phyloP scores from a whole-genome alignment of 2,113 vertebrate species.

The Xiphophorus couchianus region DNA sequence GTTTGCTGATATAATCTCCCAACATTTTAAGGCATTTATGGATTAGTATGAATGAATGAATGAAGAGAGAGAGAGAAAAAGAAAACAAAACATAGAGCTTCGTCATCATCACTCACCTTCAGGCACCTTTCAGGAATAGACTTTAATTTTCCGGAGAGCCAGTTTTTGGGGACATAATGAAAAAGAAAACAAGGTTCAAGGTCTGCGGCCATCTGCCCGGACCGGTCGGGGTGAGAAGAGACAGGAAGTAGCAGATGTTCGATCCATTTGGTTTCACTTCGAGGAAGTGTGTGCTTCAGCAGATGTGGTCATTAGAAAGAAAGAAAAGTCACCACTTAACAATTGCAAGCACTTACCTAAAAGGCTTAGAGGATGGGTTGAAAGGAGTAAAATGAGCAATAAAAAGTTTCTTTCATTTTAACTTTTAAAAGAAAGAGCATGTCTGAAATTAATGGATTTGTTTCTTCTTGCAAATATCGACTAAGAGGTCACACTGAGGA shows the following conservation, averaged over 20 bases:
- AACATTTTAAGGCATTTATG: neutral
- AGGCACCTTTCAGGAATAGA: neutral
- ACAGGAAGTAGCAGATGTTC: neutral
- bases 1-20: neutral
- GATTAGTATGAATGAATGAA: neutral
- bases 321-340: neutral
- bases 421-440: neutral
- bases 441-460: neutral
- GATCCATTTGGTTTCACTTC: neutral
- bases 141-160: neutral
- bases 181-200: neutral
- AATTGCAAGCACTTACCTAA: neutral
- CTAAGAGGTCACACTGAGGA: neutral
- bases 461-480: neutral
- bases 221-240: neutral
- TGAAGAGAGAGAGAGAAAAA: neutral
- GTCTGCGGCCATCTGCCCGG: conserved; percentile 4
- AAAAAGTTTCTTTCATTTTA: neutral
- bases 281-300: neutral
- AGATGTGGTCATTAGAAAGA: neutral
- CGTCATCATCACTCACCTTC: neutral
- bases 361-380: neutral
- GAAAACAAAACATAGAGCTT: neutral
- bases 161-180: neutral
- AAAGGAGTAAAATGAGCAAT: neutral